Evolutionary conservation across 2,888 invertebrate genomes (phyloP).

Genomic region (Phortica magna): DNA sequence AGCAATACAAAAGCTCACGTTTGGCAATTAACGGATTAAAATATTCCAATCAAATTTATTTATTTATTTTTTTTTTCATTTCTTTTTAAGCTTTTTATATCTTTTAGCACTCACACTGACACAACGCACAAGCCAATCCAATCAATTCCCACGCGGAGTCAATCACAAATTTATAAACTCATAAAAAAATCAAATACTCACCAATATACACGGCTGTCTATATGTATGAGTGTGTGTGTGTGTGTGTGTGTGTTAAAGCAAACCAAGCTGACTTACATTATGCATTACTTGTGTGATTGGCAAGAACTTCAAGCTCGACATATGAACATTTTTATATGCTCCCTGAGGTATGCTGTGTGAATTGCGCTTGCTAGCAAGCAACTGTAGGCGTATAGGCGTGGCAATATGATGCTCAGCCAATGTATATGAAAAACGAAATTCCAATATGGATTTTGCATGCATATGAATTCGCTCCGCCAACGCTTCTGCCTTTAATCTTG

Average conservation of each 20-base stretch:
- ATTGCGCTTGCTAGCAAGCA: neutral
- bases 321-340: conserved; percentile 1
- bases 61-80: neutral
- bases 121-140: conserved; percentile 44
- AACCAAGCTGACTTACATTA: conserved; percentile 10
- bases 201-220: conserved; percentile 57
- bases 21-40: conserved; percentile 11
- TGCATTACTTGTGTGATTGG: conserved; percentile 2
- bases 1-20: neutral
- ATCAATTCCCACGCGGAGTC: conserved; percentile 50
- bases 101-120: neutral
- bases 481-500: conserved; percentile 16
- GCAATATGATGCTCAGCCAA: neutral
- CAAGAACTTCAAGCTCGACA: neutral
- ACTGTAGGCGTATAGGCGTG: neutral
- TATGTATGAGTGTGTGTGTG: neutral
- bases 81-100: neutral
- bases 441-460: conserved; percentile 37
- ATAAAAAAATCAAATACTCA: conserved; percentile 63
- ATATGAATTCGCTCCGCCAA: conserved; percentile 23
- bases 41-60: neutral
- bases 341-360: conserved; percentile 4
- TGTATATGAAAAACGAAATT: neutral
- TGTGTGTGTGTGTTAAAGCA: neutral
- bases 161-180: conserved; percentile 72